A percentile compares a stretch with the other conserved stretches of the same genome.
phyloP scores from a whole-genome alignment of 2,113 vertebrate genomes.

The Ciconia boyciana region DNA sequence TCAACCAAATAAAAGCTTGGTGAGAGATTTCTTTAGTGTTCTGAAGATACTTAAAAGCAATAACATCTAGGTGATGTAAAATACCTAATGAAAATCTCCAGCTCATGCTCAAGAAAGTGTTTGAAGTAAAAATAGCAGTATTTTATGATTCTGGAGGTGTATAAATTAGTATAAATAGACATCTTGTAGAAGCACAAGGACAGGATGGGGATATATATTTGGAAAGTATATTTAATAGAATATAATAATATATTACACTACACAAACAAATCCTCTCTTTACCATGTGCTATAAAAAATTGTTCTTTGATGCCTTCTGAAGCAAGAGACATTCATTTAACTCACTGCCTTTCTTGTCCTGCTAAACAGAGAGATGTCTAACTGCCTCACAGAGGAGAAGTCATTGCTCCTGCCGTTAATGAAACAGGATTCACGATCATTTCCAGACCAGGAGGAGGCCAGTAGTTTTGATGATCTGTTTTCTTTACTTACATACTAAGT shows the following conservation, averaged over 20 bases:
- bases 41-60: not conserved
- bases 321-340: not conserved
- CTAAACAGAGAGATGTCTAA: not conserved
- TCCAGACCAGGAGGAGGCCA: not conserved
- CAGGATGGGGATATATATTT: not conserved
- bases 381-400: not conserved
- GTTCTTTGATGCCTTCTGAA: conserved; percentile 19
- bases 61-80: not conserved
- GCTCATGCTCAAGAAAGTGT: not conserved
- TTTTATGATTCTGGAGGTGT: conserved; percentile 25
- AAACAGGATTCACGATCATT: not conserved
- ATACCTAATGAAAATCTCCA: not conserved
- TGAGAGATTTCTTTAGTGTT: not conserved
- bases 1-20: not conserved
- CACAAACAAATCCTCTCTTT: not conserved
- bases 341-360: not conserved
- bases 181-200: not conserved
- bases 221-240: not conserved
- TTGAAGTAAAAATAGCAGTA: conserved; percentile 30
- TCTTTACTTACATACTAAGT: not conserved
- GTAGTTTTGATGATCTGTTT: not conserved
- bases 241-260: not conserved
- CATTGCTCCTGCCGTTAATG: not conserved
- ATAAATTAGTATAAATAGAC: conserved; percentile 1
- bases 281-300: not conserved